phyloP scores from a whole-genome alignment of 2,888 invertebrate genomes.

The Ptycholaimellus sp. region DNA sequence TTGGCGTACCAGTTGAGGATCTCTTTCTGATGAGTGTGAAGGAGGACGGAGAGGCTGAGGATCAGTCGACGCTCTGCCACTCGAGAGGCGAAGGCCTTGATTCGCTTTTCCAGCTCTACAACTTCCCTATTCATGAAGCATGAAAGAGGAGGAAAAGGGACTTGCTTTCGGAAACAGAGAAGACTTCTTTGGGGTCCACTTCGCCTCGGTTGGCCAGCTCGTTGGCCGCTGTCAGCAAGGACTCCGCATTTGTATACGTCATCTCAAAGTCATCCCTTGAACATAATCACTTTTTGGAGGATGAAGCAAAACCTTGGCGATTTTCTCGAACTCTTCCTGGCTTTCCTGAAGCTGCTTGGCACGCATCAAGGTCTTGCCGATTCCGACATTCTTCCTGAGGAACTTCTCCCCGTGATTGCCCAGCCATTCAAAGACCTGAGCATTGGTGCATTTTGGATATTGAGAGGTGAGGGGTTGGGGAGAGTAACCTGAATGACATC shows the following conservation, averaged over 20 bases:
- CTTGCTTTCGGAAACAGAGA: no score
- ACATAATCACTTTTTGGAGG: constrained; percentile 26
- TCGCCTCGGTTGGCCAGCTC: constrained; percentile 71
- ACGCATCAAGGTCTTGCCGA: constrained; percentile 76
- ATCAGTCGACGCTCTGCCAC: constrained; percentile 68
- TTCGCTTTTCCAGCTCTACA: constrained; percentile 69
- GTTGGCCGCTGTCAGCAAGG: constrained; percentile 75
- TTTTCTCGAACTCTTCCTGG: constrained; percentile 93
- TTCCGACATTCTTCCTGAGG: constrained; percentile 80
- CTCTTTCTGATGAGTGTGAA: constrained; percentile 88
- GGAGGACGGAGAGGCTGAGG: constrained; percentile 69
- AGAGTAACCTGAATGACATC: constrained; percentile 75
- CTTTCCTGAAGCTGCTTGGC: constrained; percentile 87
- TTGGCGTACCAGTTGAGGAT: no score
- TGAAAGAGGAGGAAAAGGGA: no score
- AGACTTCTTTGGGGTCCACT: constrained; percentile 82
- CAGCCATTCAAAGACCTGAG: constrained; percentile 73
- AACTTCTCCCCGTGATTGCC: constrained; percentile 92
- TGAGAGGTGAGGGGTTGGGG: no score
- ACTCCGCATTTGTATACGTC: constrained; percentile 92
- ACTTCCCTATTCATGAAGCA: no score
- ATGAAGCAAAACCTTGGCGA: constrained; percentile 84
- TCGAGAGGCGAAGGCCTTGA: constrained; percentile 69
- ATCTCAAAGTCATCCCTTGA: constrained; percentile 40
- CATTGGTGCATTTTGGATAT: no score